A percentile compares a stretch with the other conserved stretches of the same genome.
These are phyloP conservation scores for Archegozetes longisetosus DNA, from an alignment of 1,140 invertebrate genomes.

Conservation along the genomic window DNA sequence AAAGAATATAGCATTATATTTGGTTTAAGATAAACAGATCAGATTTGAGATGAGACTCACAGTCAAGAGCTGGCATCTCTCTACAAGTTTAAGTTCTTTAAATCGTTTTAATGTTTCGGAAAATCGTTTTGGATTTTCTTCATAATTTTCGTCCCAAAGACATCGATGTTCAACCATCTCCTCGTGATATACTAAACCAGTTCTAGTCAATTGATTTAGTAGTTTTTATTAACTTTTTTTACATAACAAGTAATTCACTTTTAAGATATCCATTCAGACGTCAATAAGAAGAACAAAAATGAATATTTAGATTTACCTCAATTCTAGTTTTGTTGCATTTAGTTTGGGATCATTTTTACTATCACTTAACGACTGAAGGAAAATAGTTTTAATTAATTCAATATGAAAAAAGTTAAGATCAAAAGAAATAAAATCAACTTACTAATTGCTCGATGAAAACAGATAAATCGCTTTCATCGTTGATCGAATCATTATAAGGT, in stretches of 20 bases:
- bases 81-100: constrained; percentile 47
- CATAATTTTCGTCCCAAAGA: constrained; percentile 63
- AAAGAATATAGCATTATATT: constrained; percentile 12
- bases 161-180: constrained; percentile 59
- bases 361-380: background rate
- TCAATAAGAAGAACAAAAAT: background rate
- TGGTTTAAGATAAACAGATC: background rate
- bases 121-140: constrained; percentile 61
- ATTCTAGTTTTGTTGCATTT: background rate
- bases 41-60: constrained; percentile 20
- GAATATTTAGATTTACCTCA: background rate
- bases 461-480: background rate
- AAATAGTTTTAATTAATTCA: background rate
- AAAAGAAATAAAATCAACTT: background rate
- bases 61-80: constrained; percentile 37
- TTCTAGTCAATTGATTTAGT: constrained; percentile 25
- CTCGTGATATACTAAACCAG: constrained; percentile 59
- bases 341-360: background rate
- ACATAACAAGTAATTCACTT: background rate
- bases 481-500: background rate
- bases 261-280: too few relatives aligned
- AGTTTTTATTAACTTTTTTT: background rate
- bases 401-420: background rate
- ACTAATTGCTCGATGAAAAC: background rate
- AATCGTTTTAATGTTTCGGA: constrained; percentile 53